A percentile compares a stretch with the other conserved stretches of the same genome.
Evolutionary conservation across 2,888 invertebrate species (phyloP).

Genomic region (Mythimna pallens): DNA sequence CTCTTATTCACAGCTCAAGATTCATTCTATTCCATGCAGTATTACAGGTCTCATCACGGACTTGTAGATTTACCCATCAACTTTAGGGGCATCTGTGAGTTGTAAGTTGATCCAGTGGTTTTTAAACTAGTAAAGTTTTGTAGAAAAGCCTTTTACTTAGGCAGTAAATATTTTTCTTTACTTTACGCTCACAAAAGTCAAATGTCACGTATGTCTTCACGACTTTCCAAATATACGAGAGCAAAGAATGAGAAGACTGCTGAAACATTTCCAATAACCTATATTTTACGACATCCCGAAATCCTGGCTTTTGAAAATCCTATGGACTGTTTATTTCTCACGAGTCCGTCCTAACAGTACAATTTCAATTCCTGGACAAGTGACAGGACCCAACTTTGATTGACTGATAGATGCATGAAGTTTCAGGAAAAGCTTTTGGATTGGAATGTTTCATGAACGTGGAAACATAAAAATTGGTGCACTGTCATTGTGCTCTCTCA

Average conservation of each 20-base stretch:
- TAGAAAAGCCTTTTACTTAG: neutral
- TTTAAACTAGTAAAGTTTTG: neutral
- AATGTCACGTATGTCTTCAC: neutral
- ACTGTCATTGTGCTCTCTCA: neutral
- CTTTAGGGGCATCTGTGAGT: too few relatives aligned
- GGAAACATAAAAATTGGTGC: neutral
- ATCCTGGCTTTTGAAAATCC: constrained; percentile 7
- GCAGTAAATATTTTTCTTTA: neutral
- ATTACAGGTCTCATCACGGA: too few relatives aligned
- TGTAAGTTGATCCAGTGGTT: neutral
- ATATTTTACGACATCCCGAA: neutral
- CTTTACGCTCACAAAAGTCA: neutral
- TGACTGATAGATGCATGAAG: constrained; percentile 41
- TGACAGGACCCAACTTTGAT: constrained; percentile 29
- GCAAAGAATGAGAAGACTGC: neutral
- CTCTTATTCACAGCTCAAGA: too few relatives aligned
- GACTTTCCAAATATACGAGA: neutral
- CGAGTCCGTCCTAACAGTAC: constrained; percentile 22
- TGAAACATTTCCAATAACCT: constrained; percentile 12
- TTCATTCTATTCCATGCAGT: too few relatives aligned
- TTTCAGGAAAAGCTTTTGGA: constrained; percentile 5
- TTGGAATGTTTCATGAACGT: neutral
- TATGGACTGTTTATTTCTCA: constrained; percentile 25
- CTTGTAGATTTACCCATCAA: too few relatives aligned
- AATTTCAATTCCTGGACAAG: constrained; percentile 24